These are phyloP conservation scores for Thymelicus sylvestris DNA, from an alignment of 2,888 invertebrate genomes.

Conservation along the genomic window DNA sequence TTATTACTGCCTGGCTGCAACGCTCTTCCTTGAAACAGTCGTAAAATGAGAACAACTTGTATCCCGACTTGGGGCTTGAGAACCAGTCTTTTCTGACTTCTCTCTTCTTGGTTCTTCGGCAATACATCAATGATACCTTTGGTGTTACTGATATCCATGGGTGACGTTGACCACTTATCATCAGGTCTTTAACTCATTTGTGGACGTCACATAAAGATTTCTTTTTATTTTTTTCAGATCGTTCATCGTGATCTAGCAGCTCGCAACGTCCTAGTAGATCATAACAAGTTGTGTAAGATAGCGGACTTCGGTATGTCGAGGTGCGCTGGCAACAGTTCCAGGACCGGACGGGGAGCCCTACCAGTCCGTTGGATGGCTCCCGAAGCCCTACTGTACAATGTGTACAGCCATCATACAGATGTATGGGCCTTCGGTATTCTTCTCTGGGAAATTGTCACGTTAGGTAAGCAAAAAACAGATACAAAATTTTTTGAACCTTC, in stretches of 20 bases:
- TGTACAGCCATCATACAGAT: conserved; percentile 92
- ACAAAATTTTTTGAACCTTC: too few species aligned
- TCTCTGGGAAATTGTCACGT: conserved; percentile 94
- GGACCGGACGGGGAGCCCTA: conserved; percentile 84
- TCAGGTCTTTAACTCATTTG: too few species aligned
- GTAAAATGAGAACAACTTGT: too few species aligned
- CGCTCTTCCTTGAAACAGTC: too few species aligned
- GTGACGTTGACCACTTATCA: too few species aligned
- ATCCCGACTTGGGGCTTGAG: too few species aligned
- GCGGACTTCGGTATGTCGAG: conserved; percentile 95
- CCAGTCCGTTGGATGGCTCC: conserved; percentile 95
- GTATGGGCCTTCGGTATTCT: conserved; percentile 95
- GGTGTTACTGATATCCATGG: too few species aligned
- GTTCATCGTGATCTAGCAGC: conserved; percentile 94
- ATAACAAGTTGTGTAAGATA: conserved; percentile 94
- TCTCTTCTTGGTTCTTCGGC: too few species aligned
- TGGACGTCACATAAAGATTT: not conserved
- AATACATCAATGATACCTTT: too few species aligned
- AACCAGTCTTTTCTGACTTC: too few species aligned
- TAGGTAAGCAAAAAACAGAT: conserved; percentile 80
- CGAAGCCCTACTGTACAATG: conserved; percentile 90
- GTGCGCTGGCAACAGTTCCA: conserved; percentile 76
- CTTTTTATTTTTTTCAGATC: conserved; percentile 83
- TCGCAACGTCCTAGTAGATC: conserved; percentile 92
- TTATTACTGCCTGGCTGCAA: too few species aligned